phyloP scores from a whole-genome alignment of 2,113 vertebrate genomes.

The Chrysemys picta region DNA sequence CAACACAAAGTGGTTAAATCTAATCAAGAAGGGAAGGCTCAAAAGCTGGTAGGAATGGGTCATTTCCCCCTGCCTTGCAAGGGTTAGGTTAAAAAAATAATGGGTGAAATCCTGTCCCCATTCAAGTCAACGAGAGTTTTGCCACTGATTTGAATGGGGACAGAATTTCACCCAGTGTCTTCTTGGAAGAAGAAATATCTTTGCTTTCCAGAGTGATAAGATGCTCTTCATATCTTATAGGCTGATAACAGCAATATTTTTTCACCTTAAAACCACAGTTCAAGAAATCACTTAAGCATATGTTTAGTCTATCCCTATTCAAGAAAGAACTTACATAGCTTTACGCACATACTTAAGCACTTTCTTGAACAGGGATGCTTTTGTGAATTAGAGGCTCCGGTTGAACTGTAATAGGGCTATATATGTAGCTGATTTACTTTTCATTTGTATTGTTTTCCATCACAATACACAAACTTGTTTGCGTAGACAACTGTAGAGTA shows the following conservation, averaged over 20 bases:
- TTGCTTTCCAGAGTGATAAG: neutral
- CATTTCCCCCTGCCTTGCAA: neutral
- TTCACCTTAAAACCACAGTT: conserved; percentile 12
- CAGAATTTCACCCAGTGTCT: neutral
- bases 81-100: neutral
- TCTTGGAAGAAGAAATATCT: conserved; percentile 2
- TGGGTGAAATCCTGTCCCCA: accelerated
- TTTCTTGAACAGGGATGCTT: conserved; percentile 35
- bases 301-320: neutral
- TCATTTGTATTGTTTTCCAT: neutral
- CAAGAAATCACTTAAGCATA: conserved; percentile 3
- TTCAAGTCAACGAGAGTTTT: neutral
- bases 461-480: neutral
- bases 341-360: conserved; percentile 11
- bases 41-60: neutral
- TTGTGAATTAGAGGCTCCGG: neutral
- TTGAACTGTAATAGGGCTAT: neutral
- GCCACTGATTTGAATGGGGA: neutral
- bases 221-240: neutral
- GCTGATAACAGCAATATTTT: neutral
- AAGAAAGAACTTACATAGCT: conserved; percentile 7
- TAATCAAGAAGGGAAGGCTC: neutral
- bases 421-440: neutral
- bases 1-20: neutral
- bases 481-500: neutral